These are phyloP conservation scores for Takifugu rubripes DNA, from an alignment of 2,797 vertebrate species.

Conservation along the genomic window DNA sequence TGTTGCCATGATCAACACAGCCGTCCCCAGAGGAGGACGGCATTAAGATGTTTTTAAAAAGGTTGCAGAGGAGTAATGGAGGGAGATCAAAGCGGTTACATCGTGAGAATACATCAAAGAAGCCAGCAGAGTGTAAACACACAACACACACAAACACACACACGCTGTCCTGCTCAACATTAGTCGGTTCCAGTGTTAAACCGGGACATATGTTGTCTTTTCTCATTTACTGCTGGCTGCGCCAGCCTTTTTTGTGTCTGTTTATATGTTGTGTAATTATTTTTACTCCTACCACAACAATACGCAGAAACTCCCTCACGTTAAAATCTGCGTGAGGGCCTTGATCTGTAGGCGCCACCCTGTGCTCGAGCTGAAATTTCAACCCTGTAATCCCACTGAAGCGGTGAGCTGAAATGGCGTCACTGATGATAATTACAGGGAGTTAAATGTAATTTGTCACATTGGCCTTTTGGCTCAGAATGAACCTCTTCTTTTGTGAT, in stretches of 20 bases:
- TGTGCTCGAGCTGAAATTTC: slow-evolving; percentile 27
- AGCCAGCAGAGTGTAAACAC: slow-evolving; percentile 19
- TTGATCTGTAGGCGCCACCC: slow-evolving; percentile 18
- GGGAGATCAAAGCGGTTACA: slow-evolving; percentile 22
- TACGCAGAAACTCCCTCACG: slow-evolving; percentile 28
- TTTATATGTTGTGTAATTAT: neutral
- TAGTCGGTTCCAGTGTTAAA: slow-evolving; percentile 29
- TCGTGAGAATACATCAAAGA: slow-evolving; percentile 28
- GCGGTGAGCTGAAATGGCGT: slow-evolving; percentile 54
- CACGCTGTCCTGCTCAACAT: slow-evolving; percentile 21
- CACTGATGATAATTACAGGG: slow-evolving; percentile 83
- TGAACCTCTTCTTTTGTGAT: slow-evolving; percentile 70
- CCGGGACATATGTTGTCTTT: slow-evolving; percentile 35
- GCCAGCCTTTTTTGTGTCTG: slow-evolving; percentile 19
- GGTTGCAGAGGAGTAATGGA: slow-evolving; percentile 17
- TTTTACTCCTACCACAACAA: slow-evolving; percentile 28
- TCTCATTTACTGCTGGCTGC: slow-evolving; percentile 47
- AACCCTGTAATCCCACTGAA: slow-evolving; percentile 56
- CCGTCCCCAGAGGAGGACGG: slow-evolving; percentile 28
- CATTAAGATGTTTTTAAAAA: slow-evolving; percentile 29
- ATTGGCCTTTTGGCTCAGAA: slow-evolving; percentile 73
- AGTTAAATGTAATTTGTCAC: slow-evolving; percentile 80
- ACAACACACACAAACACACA: slow-evolving; percentile 14
- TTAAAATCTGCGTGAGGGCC: slow-evolving; percentile 24
- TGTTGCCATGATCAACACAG: neutral